Base-by-base conservation (phyloP, 1,140 invertebrate genomes). In the Drosophila yakuba region DNA sequence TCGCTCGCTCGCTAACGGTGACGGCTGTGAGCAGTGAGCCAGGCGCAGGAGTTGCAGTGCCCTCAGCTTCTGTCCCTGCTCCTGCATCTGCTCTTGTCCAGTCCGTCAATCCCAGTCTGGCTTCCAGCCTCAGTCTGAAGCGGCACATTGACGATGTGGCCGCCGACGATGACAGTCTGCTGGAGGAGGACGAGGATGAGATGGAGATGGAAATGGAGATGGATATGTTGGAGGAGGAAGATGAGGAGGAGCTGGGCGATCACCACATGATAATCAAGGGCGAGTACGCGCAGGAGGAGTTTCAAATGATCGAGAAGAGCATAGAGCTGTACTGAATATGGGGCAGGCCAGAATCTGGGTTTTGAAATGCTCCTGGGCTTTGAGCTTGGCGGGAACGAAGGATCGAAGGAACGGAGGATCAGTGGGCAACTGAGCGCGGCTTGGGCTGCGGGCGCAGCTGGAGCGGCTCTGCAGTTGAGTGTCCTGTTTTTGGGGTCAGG, bases 101-200 rank as follows among this genome's bases (percentile, higher is more conserved):
- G 47, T 23, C 14, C 7, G 47, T 48, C 47, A 44, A 51, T 28
- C 45, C 39, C 2, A 39, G 20, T 43, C 15, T 39, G 1, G 35
- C 6, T 25, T 17, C 44, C 38, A 28, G 59, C 23, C 45, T 64
- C 15, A 74, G 32, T 59, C 43, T 68, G 20, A 82, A 83, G 47
- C 74, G 80, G 23, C 48, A 32, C 54, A 54, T 78, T 12, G 85
- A 90, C 35, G 80, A 90, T 90, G 68, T 90, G 35, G 78, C 86
- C 10, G 57, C 67, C 10, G 85, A 90, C 23, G 86, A 90, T 50
- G 89, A 91, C 45, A 78, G 74, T 39, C 52, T 91, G 72, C 35
- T 81, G 38, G 86, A 80, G 28, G 54, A 81, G 23, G 78, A 84
- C 32, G 88, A 71, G 2, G 83, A 86, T 3, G 82, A 71, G 41